phyloP scores from a whole-genome alignment of 2,797 vertebrate genomes.

The Euphonia xanthogaster region DNA sequence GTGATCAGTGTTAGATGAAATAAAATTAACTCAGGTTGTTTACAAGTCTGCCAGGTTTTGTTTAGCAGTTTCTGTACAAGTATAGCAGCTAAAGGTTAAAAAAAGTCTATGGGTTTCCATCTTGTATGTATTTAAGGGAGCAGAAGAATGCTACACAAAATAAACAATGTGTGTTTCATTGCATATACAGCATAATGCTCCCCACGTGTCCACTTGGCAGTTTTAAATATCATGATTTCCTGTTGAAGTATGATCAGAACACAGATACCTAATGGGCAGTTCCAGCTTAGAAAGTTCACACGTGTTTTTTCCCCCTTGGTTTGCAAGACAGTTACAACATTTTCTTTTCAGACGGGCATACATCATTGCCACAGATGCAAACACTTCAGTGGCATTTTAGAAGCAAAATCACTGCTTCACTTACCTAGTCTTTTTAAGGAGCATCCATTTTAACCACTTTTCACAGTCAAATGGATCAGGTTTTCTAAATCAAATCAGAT shows the following conservation, averaged over 20 bases:
- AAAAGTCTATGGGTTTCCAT: conserved; percentile 2
- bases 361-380: background rate
- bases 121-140: conserved; percentile 33
- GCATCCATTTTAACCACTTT: background rate
- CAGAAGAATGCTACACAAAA: conserved; percentile 12
- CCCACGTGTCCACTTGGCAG: background rate
- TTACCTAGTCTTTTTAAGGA: background rate
- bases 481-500: conserved; percentile 9
- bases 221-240: background rate
- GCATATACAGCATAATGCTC: background rate
- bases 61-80: background rate
- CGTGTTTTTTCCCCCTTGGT: background rate
- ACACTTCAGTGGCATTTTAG: background rate
- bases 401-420: background rate
- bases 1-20: conserved; percentile 11
- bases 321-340: background rate
- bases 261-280: background rate
- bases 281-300: background rate
- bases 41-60: background rate
- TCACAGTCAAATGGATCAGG: background rate
- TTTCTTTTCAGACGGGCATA: background rate
- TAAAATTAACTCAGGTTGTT: background rate
- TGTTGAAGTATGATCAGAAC: background rate
- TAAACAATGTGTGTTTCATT: background rate
- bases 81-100: conserved; percentile 32